A percentile compares a stretch with the other conserved stretches of the same genome.
Conservation (phyloP, 2,113 vertebrate species). For the Gymnobelideus leadbeateri region DNA sequence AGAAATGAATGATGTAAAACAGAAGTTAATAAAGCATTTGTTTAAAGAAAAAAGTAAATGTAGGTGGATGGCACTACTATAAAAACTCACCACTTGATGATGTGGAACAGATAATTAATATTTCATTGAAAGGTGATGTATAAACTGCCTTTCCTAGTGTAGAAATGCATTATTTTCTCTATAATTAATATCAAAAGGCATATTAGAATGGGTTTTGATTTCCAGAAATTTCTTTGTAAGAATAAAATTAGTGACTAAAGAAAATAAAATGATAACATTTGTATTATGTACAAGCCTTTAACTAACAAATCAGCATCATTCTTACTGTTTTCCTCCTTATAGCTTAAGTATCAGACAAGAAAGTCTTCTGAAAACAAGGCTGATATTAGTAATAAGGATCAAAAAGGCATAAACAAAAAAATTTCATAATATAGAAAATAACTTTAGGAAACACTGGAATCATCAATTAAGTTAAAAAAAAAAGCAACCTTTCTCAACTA, state of each 20-base stretch:
- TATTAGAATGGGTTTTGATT: background rate
- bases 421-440: background rate
- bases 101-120: background rate
- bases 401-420: background rate
- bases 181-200: conserved; percentile 2
- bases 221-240: conserved; percentile 39
- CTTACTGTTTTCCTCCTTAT: conserved; percentile 10
- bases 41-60: conserved; percentile 12
- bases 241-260: conserved; percentile 11
- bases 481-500: background rate
- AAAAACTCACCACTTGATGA: conserved; percentile 10
- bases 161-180: conserved; percentile 18
- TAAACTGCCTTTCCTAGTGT: conserved; percentile 10
- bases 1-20: too few relatives aligned
- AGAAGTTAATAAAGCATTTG: too few relatives aligned
- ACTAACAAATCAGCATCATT: background rate
- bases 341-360: background rate
- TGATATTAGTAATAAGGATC: background rate
- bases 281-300: background rate
- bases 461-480: background rate
- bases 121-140: conserved; percentile 37
- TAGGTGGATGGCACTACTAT: background rate
- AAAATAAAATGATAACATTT: background rate
- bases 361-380: background rate
- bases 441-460: background rate